Conservation (phyloP, 2,888 invertebrate species). For the Idaea straminata region DNA sequence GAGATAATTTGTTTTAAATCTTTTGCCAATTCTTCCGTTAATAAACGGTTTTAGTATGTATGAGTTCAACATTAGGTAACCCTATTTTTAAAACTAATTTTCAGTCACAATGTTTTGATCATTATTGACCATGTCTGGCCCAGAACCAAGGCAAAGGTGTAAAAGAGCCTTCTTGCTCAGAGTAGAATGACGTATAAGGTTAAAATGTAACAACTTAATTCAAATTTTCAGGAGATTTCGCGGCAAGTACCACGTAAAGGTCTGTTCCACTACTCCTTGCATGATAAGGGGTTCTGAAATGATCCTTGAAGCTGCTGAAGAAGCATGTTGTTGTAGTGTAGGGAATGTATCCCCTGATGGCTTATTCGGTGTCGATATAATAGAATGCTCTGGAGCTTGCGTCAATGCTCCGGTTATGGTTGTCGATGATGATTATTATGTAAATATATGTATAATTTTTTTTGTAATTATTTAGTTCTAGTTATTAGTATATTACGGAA, state of each 20-base stretch:
- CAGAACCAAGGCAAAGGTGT: too few species aligned
- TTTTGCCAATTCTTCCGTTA: too few species aligned
- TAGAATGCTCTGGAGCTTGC: conserved; percentile 68
- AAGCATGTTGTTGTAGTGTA: conserved; percentile 47
- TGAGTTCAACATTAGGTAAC: too few species aligned
- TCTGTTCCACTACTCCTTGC: conserved; percentile 65
- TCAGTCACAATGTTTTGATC: too few species aligned
- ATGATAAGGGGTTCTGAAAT: conserved; percentile 64
- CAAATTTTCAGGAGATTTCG: conserved; percentile 44
- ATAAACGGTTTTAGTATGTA: too few species aligned
- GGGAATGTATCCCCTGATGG: conserved; percentile 55
- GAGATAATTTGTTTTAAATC: too few species aligned
- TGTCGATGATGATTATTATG: conserved; percentile 69
- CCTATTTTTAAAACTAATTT: too few species aligned
- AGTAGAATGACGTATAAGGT: too few species aligned
- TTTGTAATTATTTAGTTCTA: neutral
- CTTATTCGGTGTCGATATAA: conserved; percentile 63
- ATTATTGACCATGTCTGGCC: too few species aligned
- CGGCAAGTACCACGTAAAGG: conserved; percentile 64
- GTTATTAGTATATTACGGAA: too few species aligned
- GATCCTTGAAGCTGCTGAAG: conserved; percentile 52
- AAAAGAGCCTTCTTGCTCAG: too few species aligned
- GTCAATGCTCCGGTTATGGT: conserved; percentile 64
- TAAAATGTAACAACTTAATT: neutral
- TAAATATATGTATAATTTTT: conserved; percentile 32